Percentiles rank a stretch among this genome's conserved stretches.
phyloP scores from a whole-genome alignment of 2,113 vertebrate species.

The Sterrhoptilus dennistouni region DNA sequence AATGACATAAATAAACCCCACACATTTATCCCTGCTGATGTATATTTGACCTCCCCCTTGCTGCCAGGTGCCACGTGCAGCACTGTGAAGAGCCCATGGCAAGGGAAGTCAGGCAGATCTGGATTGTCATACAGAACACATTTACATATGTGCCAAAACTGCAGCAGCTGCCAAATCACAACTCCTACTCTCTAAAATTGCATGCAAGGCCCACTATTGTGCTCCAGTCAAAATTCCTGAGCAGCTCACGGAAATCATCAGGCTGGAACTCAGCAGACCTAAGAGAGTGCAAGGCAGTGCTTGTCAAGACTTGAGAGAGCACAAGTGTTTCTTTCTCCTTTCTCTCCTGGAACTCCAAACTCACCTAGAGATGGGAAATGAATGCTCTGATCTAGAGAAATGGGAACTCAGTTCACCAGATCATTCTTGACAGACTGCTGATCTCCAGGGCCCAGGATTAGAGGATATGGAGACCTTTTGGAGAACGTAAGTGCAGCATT shows the following conservation, averaged over 20 bases:
- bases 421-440: neutral
- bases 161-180: conserved; percentile 23
- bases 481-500: neutral
- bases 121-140: neutral
- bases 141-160: neutral
- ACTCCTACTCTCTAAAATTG: conserved; percentile 24
- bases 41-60: neutral
- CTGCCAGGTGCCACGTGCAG: neutral
- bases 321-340: neutral
- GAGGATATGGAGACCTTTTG: neutral
- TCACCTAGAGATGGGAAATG: neutral
- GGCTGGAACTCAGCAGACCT: neutral
- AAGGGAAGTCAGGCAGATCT: neutral
- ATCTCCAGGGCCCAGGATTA: neutral
- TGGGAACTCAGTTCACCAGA: neutral
- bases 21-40: neutral
- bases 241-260: neutral
- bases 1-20: neutral
- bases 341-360: neutral
- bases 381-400: neutral
- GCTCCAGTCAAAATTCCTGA: conserved; percentile 10
- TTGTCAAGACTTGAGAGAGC: neutral
- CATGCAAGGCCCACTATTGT: neutral
- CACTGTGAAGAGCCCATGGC: neutral
- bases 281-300: neutral